phyloP scores from a whole-genome alignment of 2,888 invertebrate species.

The Lycophotia porphyrea region DNA sequence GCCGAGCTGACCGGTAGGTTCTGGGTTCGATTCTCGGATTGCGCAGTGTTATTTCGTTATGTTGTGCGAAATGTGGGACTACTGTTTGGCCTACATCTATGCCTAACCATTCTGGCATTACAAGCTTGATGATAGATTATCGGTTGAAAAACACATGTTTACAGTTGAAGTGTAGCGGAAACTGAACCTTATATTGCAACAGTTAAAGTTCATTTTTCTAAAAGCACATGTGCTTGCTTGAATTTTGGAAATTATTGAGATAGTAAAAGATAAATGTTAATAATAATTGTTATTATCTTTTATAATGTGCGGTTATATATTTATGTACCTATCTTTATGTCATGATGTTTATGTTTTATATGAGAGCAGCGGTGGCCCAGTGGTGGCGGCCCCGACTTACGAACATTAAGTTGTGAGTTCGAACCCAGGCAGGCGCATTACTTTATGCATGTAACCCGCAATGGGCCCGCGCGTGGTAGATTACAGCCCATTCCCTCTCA shows the following conservation, averaged over 20 bases:
- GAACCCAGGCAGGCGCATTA: too few species aligned
- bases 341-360: background rate
- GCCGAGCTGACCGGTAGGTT: background rate
- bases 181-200: background rate
- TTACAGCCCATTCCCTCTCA: too few species aligned
- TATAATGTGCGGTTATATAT: background rate
- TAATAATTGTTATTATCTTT: background rate
- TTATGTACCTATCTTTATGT: background rate
- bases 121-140: background rate
- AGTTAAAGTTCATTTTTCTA: background rate
- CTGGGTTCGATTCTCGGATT: background rate
- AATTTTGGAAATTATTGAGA: background rate
- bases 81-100: background rate
- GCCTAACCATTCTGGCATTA: background rate
- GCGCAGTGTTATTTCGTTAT: background rate
- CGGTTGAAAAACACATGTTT: background rate
- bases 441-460: too few species aligned
- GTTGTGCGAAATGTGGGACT: background rate
- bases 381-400: too few species aligned
- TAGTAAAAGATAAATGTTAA: background rate
- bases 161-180: background rate
- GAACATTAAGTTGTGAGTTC: too few species aligned
- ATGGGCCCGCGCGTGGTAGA: too few species aligned
- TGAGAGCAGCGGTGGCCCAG: too few species aligned
- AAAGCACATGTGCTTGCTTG: background rate